A percentile compares a stretch with the other conserved stretches of the same genome.
Conservation (phyloP, 2,797 vertebrate species). For the Protonibea diacanthus region DNA sequence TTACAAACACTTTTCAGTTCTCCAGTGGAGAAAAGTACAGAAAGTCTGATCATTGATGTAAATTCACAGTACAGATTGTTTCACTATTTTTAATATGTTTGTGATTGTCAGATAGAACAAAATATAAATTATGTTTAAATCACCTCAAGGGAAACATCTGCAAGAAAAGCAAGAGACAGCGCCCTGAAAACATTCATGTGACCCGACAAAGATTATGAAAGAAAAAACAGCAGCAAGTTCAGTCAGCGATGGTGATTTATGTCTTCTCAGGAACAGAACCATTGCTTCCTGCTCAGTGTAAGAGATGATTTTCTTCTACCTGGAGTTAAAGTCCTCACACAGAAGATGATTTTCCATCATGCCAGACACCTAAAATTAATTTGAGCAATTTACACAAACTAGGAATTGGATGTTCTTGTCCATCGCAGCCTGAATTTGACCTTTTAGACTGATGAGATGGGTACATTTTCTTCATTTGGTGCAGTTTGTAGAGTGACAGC, state of each 20-base stretch:
- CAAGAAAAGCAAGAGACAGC: background rate
- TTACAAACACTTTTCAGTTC: background rate
- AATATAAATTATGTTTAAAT: background rate
- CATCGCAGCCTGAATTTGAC: background rate
- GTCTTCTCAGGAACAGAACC: background rate
- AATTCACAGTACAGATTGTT: background rate
- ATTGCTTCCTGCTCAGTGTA: background rate
- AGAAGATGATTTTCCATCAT: background rate
- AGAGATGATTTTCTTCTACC: background rate
- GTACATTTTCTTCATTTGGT: background rate
- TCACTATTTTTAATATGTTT: background rate
- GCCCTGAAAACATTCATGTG: background rate
- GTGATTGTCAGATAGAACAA: background rate
- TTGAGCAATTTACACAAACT: background rate
- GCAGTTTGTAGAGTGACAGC: background rate
- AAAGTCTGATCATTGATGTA: background rate
- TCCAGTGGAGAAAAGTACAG: background rate
- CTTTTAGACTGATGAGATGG: background rate
- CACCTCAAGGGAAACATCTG: background rate
- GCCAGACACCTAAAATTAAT: constrained; percentile 12
- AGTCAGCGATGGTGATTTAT: background rate
- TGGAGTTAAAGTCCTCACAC: background rate
- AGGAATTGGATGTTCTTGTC: background rate
- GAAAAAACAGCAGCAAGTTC: background rate
- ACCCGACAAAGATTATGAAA: constrained; percentile 3